Evolutionary conservation across 1,140 invertebrate species (phyloP).

Genomic region (Panonychus citri): DNA sequence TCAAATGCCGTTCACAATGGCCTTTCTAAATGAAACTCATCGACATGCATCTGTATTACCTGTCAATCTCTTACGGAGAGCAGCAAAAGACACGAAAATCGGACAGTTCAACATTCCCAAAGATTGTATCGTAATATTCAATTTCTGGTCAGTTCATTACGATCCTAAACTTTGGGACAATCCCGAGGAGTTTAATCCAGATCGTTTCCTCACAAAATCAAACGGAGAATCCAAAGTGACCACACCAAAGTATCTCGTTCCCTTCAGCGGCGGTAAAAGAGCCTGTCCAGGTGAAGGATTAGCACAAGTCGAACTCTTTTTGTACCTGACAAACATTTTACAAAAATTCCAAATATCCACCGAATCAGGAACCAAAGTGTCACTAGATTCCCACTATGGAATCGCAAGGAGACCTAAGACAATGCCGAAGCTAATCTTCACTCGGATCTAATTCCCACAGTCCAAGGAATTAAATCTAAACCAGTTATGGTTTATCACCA

Average conservation of each 20-base stretch:
- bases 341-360: slow-evolving; percentile 31
- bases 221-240: slow-evolving; percentile 15
- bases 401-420: no score
- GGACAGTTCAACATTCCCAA: not conserved
- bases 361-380: no score
- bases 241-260: slow-evolving; percentile 13
- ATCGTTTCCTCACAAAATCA: not conserved
- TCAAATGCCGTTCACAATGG: slow-evolving; percentile 15
- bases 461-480: no score
- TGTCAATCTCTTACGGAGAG: slow-evolving; percentile 10
- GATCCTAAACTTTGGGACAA: slow-evolving; percentile 39
- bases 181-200: slow-evolving; percentile 40
- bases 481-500: no score
- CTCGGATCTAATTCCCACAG: no score
- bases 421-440: no score
- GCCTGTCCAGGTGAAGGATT: slow-evolving; percentile 62
- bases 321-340: slow-evolving; percentile 49
- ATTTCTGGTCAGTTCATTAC: slow-evolving; percentile 39
- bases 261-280: slow-evolving; percentile 38
- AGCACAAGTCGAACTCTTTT: slow-evolving; percentile 57
- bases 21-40: slow-evolving; percentile 14
- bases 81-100: not conserved
- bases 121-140: slow-evolving; percentile 25
- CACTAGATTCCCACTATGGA: no score
- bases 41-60: slow-evolving; percentile 13